Percentiles rank a stretch among this genome's conserved stretches.
phyloP scores from a whole-genome alignment of 1,140 invertebrate genomes.

The Capitella teleta region DNA sequence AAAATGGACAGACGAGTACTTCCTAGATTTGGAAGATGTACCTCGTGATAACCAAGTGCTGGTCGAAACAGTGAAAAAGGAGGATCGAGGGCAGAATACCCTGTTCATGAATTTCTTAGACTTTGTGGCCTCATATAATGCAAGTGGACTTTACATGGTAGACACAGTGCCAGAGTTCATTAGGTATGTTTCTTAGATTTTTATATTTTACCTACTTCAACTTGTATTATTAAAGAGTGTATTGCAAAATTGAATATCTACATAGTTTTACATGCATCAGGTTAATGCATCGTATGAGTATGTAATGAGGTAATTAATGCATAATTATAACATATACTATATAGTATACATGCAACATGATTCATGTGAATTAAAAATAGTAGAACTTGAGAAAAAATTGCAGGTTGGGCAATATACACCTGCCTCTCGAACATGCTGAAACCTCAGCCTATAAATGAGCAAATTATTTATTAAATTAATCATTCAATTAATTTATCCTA shows the following conservation, averaged over 20 bases:
- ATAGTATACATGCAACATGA: not conserved
- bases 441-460: not conserved
- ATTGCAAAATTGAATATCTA: not conserved
- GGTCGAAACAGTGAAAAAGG: conserved; percentile 35
- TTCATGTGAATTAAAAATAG: no score
- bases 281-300: not conserved
- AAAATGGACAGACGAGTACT: no score
- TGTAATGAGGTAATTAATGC: not conserved
- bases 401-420: not conserved
- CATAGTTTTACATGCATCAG: not conserved
- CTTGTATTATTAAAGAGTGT: not conserved
- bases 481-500: not conserved
- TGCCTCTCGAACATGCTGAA: not conserved
- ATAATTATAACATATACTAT: not conserved
- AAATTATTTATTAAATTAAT: not conserved
- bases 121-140: conserved; percentile 32
- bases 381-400: not conserved
- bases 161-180: conserved; percentile 27
- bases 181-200: conserved; percentile 15
- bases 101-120: conserved; percentile 24
- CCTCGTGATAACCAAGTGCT: conserved; percentile 17
- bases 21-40: no score
- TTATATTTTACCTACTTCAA: not conserved
- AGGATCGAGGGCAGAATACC: conserved; percentile 20
- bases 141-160: conserved; percentile 33